Base-by-base conservation (phyloP, 1,140 invertebrate species). In the Diachasmimorpha longicaudata region DNA sequence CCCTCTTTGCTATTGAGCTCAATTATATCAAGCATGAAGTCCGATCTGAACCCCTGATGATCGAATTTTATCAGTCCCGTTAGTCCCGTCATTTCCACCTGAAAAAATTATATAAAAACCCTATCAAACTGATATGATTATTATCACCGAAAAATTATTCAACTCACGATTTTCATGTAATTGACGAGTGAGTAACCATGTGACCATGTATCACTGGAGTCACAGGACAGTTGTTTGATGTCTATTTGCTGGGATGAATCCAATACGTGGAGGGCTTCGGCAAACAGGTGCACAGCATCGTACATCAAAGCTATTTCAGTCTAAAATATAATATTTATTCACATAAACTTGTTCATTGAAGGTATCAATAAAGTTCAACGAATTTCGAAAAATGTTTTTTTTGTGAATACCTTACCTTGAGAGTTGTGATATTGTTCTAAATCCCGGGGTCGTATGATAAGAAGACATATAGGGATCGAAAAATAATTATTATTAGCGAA, bases 301-400 rank as follows among this genome's bases (percentile, higher is more conserved):
- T 98, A 99, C 92, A 98, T 96, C 58, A 99, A 88, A 3, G 97
- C 97, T 5, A 96, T 97, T 90, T 98, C 96, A 74, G 97, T 97
- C 95, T 98, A 90, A 25, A 55, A 70, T 11, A 8, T 63, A 13
- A 63, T 8, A n/a, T 52, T 16, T 1, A 52, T 52, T 52, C 19
- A 46, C 3, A 3, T 9, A n/a, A 10, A 14, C 11, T 46, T 11
- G n/a, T 46, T 9, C n/a, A 3, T 5, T 6, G 2, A 6, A 6
- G 31, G 31, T 31, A 46, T 19, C n/a, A 52, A 52, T 19, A 52
- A 52, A 3, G 44, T 9, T 76, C 48, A 11, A 42, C 9, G 55
- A 70, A 55, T n/a, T n/a, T n/a, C n/a, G n/a, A n/a, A n/a, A n/a
- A n/a, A n/a, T n/a, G n/a, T n/a, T n/a, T n/a, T 69, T 16, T 8